A percentile compares a stretch with the other conserved stretches of the same genome.
phyloP scores from a whole-genome alignment of 2,113 vertebrate species.

The Nothobranchius kuhntae region DNA sequence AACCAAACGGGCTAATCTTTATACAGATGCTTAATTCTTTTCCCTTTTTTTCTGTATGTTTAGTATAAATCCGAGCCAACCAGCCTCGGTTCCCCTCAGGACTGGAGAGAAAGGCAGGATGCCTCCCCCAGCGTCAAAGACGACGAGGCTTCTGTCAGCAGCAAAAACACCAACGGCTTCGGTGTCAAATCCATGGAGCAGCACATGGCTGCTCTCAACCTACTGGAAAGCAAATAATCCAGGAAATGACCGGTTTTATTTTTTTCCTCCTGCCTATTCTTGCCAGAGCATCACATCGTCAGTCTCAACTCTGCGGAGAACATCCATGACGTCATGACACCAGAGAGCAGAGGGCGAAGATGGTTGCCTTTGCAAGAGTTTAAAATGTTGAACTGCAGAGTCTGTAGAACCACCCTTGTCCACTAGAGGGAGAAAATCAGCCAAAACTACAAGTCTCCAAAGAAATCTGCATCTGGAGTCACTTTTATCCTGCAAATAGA shows the following conservation, averaged over 20 bases:
- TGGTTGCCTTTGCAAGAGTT: constrained; percentile 18
- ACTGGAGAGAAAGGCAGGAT: constrained; percentile 85
- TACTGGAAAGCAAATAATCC: constrained; percentile 87
- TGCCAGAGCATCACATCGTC: constrained; percentile 38
- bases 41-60: background rate
- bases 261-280: constrained; percentile 4
- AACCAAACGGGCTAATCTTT: too few relatives aligned
- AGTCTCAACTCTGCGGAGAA: constrained; percentile 35
- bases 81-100: constrained; percentile 80
- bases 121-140: constrained; percentile 74
- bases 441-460: constrained; percentile 12
- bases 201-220: constrained; percentile 82
- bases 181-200: constrained; percentile 85
- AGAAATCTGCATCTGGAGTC: background rate
- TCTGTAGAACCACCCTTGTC: constrained; percentile 25
- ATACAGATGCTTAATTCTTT: too few relatives aligned
- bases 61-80: constrained; percentile 84
- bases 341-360: constrained; percentile 24
- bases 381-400: background rate
- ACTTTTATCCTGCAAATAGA: constrained; percentile 19
- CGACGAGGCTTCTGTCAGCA: constrained; percentile 72
- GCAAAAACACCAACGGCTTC: constrained; percentile 81
- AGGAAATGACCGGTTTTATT: background rate
- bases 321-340: constrained; percentile 15
- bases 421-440: constrained; percentile 62